Conservation (phyloP, 1,140 invertebrate species). For the Sycophila sp. region DNA sequence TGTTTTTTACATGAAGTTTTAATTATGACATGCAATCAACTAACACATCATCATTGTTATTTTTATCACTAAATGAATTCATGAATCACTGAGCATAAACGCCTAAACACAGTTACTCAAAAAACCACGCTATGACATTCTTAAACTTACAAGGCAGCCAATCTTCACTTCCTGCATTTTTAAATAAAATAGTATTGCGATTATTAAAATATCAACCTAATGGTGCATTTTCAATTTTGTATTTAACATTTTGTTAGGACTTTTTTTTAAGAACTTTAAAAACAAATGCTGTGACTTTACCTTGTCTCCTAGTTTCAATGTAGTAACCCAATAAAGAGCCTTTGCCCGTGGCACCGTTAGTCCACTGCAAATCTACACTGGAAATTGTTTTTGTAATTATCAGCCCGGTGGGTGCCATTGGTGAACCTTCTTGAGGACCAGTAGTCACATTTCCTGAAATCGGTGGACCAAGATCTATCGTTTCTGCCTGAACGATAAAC, state of each 20-base stretch:
- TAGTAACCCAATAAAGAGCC: conserved; percentile 91
- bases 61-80: conserved; percentile 11
- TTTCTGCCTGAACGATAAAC: conserved; percentile 91
- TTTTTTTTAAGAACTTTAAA: neutral
- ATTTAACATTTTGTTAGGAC: neutral
- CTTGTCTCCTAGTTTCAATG: conserved; percentile 89
- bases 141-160: conserved; percentile 78
- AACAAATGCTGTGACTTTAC: conserved; percentile 66
- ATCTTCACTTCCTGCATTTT: conserved; percentile 73
- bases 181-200: conserved; percentile 54
- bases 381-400: conserved; percentile 81
- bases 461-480: conserved; percentile 83
- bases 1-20: neutral
- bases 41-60: conserved; percentile 5
- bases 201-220: conserved; percentile 8
- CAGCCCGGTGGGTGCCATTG: conserved; percentile 79
- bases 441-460: conserved; percentile 87
- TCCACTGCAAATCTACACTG: conserved; percentile 87
- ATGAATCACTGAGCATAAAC: conserved; percentile 10
- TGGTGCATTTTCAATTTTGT: neutral
- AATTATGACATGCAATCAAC: conserved; percentile 14
- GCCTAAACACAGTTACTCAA: conserved; percentile 1
- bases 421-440: conserved; percentile 93
- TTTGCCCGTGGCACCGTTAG: conserved; percentile 85
- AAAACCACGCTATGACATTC: conserved; percentile 29